These are phyloP conservation scores for Syritta pipiens DNA, from an alignment of 2,888 invertebrate genomes.

Conservation along the genomic window DNA sequence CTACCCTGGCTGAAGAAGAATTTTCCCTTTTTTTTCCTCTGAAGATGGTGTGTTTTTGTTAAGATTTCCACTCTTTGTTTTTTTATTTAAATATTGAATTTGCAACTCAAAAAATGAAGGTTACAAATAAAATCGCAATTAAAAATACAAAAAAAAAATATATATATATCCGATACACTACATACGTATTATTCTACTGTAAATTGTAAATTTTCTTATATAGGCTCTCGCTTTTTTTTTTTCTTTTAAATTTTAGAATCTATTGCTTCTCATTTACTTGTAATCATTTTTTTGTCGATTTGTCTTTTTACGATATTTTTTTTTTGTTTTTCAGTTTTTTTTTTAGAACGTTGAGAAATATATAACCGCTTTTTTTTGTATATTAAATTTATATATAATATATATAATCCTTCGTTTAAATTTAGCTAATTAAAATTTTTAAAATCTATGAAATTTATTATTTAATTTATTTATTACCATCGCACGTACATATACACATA, in stretches of 20 bases:
- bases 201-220: slow-evolving; percentile 1
- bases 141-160: too few species aligned
- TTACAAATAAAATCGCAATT: too few species aligned
- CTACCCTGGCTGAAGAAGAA: too few species aligned
- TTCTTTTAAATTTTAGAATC: slow-evolving; percentile 45
- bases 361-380: slow-evolving; percentile 40
- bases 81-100: too few species aligned
- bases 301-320: slow-evolving; percentile 18
- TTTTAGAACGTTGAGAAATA: slow-evolving; percentile 33
- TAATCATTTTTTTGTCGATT: slow-evolving; percentile 17
- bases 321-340: slow-evolving; percentile 12
- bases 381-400: slow-evolving; percentile 35
- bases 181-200: too few species aligned
- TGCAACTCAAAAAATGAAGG: too few species aligned
- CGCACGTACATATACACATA: slow-evolving; percentile 81
- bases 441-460: slow-evolving; percentile 32
- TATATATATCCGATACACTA: slow-evolving; percentile 18
- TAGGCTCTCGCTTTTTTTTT: slow-evolving; percentile 2
- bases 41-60: too few species aligned
- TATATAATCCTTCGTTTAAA: slow-evolving; percentile 21
- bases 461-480: slow-evolving; percentile 79
- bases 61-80: too few species aligned
- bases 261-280: slow-evolving; percentile 42
- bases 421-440: slow-evolving; percentile 43
- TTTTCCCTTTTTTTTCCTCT: too few species aligned